These are phyloP conservation scores for Drosophila saltans DNA, from an alignment of 1,140 invertebrate species.

Conservation along the genomic window DNA sequence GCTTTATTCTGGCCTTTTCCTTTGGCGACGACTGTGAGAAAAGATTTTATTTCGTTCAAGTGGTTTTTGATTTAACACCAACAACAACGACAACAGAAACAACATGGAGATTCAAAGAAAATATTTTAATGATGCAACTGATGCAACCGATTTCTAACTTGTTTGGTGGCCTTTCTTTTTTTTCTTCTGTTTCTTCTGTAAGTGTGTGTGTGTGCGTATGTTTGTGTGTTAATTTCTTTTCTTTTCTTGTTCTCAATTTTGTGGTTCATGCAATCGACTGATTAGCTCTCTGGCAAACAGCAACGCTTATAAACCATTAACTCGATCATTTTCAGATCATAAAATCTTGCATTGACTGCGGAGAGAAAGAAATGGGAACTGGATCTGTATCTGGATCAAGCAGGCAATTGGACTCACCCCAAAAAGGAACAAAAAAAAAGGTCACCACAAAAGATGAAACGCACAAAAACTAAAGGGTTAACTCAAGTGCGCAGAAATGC, in stretches of 20 bases:
- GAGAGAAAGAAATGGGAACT: background rate
- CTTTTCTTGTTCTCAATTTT: slow-evolving; percentile 51
- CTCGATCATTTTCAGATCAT: slow-evolving; percentile 41
- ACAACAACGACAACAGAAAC: slow-evolving; percentile 9
- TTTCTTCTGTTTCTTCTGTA: background rate
- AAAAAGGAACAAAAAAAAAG: background rate
- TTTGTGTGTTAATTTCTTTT: slow-evolving; percentile 2
- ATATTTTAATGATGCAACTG: slow-evolving; percentile 80
- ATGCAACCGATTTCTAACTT: slow-evolving; percentile 73
- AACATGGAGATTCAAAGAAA: slow-evolving; percentile 62
- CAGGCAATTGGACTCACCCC: slow-evolving; percentile 7
- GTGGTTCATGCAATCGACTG: slow-evolving; percentile 60
- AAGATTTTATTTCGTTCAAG: slow-evolving; percentile 81
- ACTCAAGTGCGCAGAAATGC: slow-evolving; percentile 25
- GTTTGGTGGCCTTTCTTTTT: slow-evolving; percentile 64
- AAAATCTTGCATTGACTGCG: slow-evolving; percentile 15
- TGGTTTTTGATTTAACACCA: slow-evolving; percentile 80
- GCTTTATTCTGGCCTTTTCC: slow-evolving; percentile 6
- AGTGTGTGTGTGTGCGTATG: background rate
- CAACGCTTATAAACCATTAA: slow-evolving; percentile 11
- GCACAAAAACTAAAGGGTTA: slow-evolving; percentile 23
- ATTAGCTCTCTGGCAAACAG: slow-evolving; percentile 56
- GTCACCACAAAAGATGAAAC: background rate
- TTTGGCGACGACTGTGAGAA: slow-evolving; percentile 63
- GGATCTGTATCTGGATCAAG: slow-evolving; percentile 17